Base-by-base conservation (phyloP, 2,113 vertebrate genomes). In the Australoheros scitulus region DNA sequence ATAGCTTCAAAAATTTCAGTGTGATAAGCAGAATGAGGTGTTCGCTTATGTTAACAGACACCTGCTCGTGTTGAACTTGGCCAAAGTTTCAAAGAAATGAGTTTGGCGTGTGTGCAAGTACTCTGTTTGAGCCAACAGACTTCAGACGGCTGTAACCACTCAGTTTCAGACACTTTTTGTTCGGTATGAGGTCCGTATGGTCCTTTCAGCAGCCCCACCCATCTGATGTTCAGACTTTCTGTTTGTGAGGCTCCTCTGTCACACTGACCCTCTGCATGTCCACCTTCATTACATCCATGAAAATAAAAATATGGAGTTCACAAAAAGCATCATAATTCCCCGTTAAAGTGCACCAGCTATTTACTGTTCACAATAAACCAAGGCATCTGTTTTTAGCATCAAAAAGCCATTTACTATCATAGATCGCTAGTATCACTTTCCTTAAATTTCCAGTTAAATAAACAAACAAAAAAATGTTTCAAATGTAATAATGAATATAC, bases 381-480 rank as follows among this genome's bases (percentile, higher is more conserved):
- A 63, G 55, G 64, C 61, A 38, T 59, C 47, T 22, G 75, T 78
- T 57, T 41, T 61, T 52, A 7, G 59, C 58, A 57, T 74, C 81
- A 32, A 81, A 61, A 77, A 65, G 74, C 1, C 55, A 61, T 86
- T 88, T 76, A 83, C 80, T 79, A 29, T 52, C 63, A 85, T 75
- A 32, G 9, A 57, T 78, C 63, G 70, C 34, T 59, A 17, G 15
- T 81, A 58, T 86, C 80, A 79, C 65, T 80, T 82, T 55, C 76
- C 32, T 58, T 47, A 17, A 41, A 68, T 82, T 88, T 80, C 74
- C 52, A 38, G 18, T 77, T 61, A 29, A 38, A 43, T 3, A 43
- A 4, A 43, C 41, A 41, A 41, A 11, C 4, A 74, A 74, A 82
- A 84, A 81, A 17, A 15, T 6, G 1, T 50, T 65, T 79, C 47